Evolutionary conservation across 2,888 invertebrate species (phyloP).

Genomic region (Agonopterix heracliana): DNA sequence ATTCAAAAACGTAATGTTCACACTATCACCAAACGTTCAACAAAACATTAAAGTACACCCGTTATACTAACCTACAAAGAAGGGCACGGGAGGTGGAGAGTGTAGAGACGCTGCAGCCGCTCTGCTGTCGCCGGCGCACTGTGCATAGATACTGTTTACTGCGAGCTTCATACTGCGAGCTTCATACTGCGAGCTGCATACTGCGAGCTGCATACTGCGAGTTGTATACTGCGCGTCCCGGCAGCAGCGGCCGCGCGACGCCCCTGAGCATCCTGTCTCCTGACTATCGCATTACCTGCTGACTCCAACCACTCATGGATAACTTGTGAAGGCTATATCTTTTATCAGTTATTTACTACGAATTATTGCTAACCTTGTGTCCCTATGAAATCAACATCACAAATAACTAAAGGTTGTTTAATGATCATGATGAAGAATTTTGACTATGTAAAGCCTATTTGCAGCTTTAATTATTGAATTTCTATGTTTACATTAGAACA

Average conservation of each 20-base stretch:
- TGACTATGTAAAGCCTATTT: slow-evolving; percentile 10
- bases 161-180: too few relatives aligned
- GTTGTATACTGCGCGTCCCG: too few relatives aligned
- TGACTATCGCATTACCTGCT: too few relatives aligned
- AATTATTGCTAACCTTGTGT: slow-evolving; percentile 56
- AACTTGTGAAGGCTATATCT: slow-evolving; percentile 42
- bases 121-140: slow-evolving; percentile 30
- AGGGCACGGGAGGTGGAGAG: slow-evolving; percentile 44
- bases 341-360: slow-evolving; percentile 41
- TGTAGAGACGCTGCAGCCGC: slow-evolving; percentile 74
- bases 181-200: too few relatives aligned
- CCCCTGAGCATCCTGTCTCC: too few relatives aligned
- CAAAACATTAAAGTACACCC: slow-evolving; percentile 51
- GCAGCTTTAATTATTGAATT: slow-evolving; percentile 4
- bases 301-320: slow-evolving; percentile 36
- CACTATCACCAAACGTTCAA: slow-evolving; percentile 62
- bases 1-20: slow-evolving; percentile 65
- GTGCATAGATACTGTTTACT: too few relatives aligned
- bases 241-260: too few relatives aligned
- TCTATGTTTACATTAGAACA: slow-evolving; percentile 1
- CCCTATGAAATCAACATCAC: slow-evolving; percentile 36
- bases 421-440: slow-evolving; percentile 7
- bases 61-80: slow-evolving; percentile 44
- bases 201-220: too few relatives aligned
- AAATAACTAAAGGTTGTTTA: slow-evolving; percentile 9